Base-by-base conservation (phyloP, 2,797 vertebrate genomes). In the Cheirogaleus major region DNA sequence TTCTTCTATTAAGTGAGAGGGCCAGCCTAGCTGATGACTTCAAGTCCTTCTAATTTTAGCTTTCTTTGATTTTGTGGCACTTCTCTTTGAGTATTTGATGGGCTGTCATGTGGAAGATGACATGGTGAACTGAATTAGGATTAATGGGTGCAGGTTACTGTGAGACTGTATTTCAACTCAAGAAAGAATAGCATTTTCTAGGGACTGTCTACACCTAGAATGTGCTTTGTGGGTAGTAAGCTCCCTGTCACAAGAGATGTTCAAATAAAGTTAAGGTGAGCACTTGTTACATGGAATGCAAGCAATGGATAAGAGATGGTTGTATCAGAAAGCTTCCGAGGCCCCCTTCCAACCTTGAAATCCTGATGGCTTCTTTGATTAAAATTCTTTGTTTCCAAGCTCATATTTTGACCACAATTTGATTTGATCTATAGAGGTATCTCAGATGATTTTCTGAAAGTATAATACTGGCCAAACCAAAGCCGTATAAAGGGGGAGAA, bases 381-480 rank as follows among this genome's bases (percentile, higher is more conserved):
- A 65, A 63, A 72, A 50, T 69, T 82, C 14, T 92, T 92, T 41
- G 15, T 93, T 79, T 94, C 59, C 32, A 41, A 75, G 72, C 35
- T 83, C 78, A 79, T 55, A 52, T 95, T 91, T 48, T 84, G 75
- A 83, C n/a, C 32, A 25, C 43, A 9, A 1, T 73, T 75, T 35
- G 59, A 87, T 84, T 78, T 57, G 35, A 20, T 63, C 55, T 83
- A 22, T 61, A 45, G 65, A 72, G 55, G 48, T 65, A 41, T 95
- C 55, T 45, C 73, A 30, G n/a, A 63, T 84, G 73, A 65, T 72
- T 93, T 94, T 85, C 88, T 93, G 63, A 93, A 96, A 91, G 70
- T 70, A 12, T 0, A 61, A 43, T 84, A 50, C 5, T 87, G 27
- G 25, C 83, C 38, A 90, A 55, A 76, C 35, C 45, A 91, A 38